Evolutionary conservation across 2,113 vertebrate genomes (phyloP).

Genomic region (Crypturellus undulatus): DNA sequence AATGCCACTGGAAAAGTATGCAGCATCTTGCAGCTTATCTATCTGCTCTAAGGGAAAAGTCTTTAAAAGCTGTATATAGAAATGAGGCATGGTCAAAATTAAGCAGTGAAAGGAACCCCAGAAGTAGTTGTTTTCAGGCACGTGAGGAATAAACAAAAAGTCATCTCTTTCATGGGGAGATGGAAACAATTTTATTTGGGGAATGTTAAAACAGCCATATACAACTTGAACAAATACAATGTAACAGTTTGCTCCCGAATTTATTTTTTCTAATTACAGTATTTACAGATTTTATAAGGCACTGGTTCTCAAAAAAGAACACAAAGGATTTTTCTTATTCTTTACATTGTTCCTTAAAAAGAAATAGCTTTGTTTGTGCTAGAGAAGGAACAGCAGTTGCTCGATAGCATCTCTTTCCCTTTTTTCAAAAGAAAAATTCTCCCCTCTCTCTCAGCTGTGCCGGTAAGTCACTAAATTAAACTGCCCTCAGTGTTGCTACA

Average conservation of each 20-base stretch:
- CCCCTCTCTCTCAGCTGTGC: neutral
- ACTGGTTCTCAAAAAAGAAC: constrained; percentile 83
- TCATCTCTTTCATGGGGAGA: constrained; percentile 21
- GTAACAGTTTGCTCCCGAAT: constrained; percentile 70
- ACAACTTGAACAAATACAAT: constrained; percentile 79
- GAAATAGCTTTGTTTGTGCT: constrained; percentile 67
- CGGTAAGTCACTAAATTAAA: neutral
- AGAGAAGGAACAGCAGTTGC: constrained; percentile 38
- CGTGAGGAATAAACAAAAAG: neutral
- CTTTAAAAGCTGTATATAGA: neutral
- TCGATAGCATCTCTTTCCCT: neutral
- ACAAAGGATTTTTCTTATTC: constrained; percentile 62
- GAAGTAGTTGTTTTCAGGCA: neutral
- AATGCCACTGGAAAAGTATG: neutral
- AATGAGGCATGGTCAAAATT: neutral
- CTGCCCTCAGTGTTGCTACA: constrained; percentile 4
- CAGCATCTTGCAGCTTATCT: neutral
- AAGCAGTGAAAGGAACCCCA: neutral
- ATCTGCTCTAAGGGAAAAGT: neutral
- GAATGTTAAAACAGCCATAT: constrained; percentile 83
- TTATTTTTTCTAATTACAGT: constrained; percentile 80
- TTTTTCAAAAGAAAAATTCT: neutral
- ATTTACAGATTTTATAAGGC: constrained; percentile 88
- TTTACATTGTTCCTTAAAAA: constrained; percentile 65
- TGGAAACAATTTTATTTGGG: constrained; percentile 83